These are phyloP conservation scores for Eolophus roseicapilla DNA, from an alignment of 2,113 vertebrate genomes.

Conservation along the genomic window DNA sequence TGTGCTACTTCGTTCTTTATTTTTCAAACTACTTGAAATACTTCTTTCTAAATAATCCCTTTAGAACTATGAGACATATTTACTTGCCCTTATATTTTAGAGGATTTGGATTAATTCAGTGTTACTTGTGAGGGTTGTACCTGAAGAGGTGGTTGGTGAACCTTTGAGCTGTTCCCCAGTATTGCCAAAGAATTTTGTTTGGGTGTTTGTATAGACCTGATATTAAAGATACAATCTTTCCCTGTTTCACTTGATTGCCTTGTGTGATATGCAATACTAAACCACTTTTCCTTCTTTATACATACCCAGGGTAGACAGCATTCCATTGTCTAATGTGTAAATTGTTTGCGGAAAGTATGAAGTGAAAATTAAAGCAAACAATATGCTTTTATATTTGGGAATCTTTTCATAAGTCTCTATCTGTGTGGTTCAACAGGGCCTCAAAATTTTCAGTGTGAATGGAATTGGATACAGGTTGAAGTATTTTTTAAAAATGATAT, in stretches of 20 bases:
- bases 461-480: background rate
- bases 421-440: background rate
- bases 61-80: background rate
- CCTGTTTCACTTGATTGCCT: constrained; percentile 15
- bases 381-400: background rate
- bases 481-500: background rate
- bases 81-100: background rate
- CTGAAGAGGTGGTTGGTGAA: background rate
- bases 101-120: background rate
- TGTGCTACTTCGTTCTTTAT: background rate
- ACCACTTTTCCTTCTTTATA: constrained; percentile 25
- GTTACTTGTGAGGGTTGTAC: background rate
- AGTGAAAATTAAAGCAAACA: background rate
- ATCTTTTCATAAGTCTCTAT: background rate
- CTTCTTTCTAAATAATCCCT: background rate
- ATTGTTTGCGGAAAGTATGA: background rate
- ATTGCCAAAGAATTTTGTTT: constrained; percentile 15
- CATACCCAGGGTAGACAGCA: background rate
- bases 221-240: constrained; percentile 6
- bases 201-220: background rate
- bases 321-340: constrained; percentile 2
- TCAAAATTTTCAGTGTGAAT: background rate
- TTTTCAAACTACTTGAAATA: background rate
- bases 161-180: background rate
- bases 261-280: background rate